Evolutionary conservation across 2,797 vertebrate species (phyloP).

Genomic region (Crenuchus spilurus): DNA sequence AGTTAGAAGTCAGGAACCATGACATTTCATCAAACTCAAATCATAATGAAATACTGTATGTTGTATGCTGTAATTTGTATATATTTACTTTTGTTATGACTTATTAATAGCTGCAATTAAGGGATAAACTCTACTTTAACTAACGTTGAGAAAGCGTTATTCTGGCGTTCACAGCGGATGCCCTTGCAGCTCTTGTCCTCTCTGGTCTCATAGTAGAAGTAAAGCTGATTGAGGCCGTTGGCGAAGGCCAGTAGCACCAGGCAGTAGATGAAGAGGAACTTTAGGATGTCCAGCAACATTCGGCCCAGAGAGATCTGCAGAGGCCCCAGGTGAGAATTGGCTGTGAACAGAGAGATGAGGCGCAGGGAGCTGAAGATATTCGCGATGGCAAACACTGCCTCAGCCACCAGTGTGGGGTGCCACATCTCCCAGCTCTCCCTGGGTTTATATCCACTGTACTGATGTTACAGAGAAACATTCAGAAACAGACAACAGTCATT

Average conservation of each 20-base stretch:
- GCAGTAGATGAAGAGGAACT: constrained; percentile 99
- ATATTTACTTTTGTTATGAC: too few relatives aligned
- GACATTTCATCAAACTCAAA: too few relatives aligned
- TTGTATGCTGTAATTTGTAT: too few relatives aligned
- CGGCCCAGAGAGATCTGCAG: constrained; percentile 96
- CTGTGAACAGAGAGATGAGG: constrained; percentile 95
- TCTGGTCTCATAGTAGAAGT: constrained; percentile 88
- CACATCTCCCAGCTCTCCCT: constrained; percentile 90
- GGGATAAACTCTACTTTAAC: too few relatives aligned
- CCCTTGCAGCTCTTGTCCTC: constrained; percentile 80
- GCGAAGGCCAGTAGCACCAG: constrained; percentile 95
- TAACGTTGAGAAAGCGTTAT: constrained; percentile 98
- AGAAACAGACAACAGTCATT: too few relatives aligned
- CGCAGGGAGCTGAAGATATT: constrained; percentile 98
- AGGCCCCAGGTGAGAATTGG: constrained; percentile 97
- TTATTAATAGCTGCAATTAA: too few relatives aligned
- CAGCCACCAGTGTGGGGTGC: constrained; percentile 95
- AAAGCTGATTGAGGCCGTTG: constrained; percentile 96
- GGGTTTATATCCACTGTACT: constrained; percentile 81
- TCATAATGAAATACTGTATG: too few relatives aligned
- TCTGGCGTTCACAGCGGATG: constrained; percentile 89
- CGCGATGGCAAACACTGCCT: constrained; percentile 94
- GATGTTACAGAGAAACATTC: constrained; percentile 59
- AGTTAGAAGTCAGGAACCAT: too few relatives aligned
- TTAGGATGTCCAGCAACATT: constrained; percentile 97